Conservation (phyloP, 1,140 invertebrate species). For the Nebria ingens region DNA sequence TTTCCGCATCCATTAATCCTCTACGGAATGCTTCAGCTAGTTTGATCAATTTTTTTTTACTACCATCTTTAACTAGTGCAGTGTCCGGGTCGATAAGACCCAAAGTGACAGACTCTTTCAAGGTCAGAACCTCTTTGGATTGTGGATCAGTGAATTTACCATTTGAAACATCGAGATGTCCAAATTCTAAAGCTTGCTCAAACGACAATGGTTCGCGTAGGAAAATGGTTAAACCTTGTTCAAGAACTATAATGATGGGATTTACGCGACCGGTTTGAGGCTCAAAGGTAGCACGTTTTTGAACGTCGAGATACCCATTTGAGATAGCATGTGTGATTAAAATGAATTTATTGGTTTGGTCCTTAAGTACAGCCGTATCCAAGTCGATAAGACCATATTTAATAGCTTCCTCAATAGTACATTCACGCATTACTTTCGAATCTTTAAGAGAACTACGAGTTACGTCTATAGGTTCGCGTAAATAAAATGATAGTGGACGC, state of each 20-base stretch:
- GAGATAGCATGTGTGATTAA: conserved; percentile 58
- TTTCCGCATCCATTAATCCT: conserved; percentile 78
- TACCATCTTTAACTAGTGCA: conserved; percentile 76
- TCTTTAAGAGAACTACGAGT: conserved; percentile 19
- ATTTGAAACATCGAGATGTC: conserved; percentile 56
- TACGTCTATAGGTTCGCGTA: conserved; percentile 13
- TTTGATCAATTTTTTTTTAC: conserved; percentile 70
- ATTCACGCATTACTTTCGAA: conserved; percentile 46
- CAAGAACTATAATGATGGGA: conserved; percentile 57
- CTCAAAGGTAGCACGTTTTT: conserved; percentile 53
- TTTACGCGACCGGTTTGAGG: conserved; percentile 46
- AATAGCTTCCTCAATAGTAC: conserved; percentile 69
- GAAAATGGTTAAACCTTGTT: conserved; percentile 60
- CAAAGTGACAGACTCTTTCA: conserved; percentile 72
- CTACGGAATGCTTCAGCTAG: conserved; percentile 76
- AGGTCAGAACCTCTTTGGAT: conserved; percentile 55
- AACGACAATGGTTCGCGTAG: conserved; percentile 61
- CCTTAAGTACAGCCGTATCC: conserved; percentile 62
- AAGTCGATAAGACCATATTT: conserved; percentile 65
- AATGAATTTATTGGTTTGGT: conserved; percentile 62
- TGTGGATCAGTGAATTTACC: conserved; percentile 65
- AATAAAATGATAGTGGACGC: conserved; percentile 41
- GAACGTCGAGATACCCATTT: conserved; percentile 57
- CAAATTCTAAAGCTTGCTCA: conserved; percentile 63
- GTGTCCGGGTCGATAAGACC: conserved; percentile 82